A percentile compares a stretch with the other conserved stretches of the same genome.
Conservation (phyloP, 2,888 invertebrate species). For the Lochmaea crataegi region DNA sequence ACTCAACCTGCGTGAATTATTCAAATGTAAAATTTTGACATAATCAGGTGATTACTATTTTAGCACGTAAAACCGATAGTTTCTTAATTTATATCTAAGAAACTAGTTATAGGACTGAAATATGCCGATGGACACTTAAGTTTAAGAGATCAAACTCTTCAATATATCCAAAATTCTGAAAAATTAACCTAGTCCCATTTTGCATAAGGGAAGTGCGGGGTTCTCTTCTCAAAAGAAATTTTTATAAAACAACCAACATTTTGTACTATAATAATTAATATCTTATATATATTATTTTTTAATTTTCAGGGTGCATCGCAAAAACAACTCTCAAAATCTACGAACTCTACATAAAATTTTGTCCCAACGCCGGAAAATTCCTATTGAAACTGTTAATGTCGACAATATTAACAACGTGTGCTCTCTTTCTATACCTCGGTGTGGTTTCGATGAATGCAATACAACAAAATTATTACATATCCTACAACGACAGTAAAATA, state of each 20-base stretch:
- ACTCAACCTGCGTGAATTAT: too few species aligned
- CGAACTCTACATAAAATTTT: neutral
- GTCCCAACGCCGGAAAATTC: neutral
- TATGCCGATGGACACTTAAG: too few species aligned
- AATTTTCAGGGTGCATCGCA: neutral
- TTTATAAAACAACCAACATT: neutral
- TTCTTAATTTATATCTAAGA: too few species aligned
- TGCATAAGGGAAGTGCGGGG: too few species aligned
- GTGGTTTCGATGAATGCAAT: neutral
- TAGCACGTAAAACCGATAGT: too few species aligned
- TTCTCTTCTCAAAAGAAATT: neutral
- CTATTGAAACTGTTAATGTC: neutral
- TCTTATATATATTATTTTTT: neutral
- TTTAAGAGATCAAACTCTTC: too few species aligned
- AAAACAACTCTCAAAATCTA: neutral
- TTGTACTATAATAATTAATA: neutral
- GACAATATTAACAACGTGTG: slow-evolving; percentile 1
- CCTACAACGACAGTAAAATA: neutral
- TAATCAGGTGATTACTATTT: too few species aligned
- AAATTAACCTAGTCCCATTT: too few species aligned
- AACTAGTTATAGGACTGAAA: too few species aligned
- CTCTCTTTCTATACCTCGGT: neutral
- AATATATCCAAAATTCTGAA: too few species aligned
- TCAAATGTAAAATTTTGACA: too few species aligned
- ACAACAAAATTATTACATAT: neutral